These are phyloP conservation scores for Pachyseris speciosa DNA, from an alignment of 64 coral and sea anemone species.

Conservation along the genomic window DNA sequence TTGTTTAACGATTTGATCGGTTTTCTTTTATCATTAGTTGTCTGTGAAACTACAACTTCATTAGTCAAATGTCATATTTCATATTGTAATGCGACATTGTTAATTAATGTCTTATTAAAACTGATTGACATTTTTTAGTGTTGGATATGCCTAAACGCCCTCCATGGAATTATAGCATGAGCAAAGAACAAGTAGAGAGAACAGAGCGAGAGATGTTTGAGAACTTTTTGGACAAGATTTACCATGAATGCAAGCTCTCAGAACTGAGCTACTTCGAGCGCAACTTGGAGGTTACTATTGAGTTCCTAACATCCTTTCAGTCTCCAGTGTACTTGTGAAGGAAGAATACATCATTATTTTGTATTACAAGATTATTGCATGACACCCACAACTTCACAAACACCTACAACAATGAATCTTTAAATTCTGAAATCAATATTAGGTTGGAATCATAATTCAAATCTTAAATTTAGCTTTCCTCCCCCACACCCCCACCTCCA, in stretches of 20 bases:
- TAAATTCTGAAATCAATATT: no score
- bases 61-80: no score
- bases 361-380: no score
- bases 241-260: slow-evolving; percentile 60
- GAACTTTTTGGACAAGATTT: slow-evolving; percentile 82
- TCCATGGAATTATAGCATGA: slow-evolving; percentile 85
- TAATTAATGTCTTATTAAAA: background rate
- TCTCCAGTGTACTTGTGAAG: background rate
- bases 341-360: background rate
- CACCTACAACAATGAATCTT: no score
- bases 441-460: no score
- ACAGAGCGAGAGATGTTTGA: slow-evolving; percentile 80
- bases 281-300: slow-evolving; percentile 82
- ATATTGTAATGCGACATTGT: background rate
- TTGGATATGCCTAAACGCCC: slow-evolving; percentile 89
- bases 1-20: no score
- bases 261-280: slow-evolving; percentile 93
- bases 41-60: no score
- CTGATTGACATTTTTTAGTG: slow-evolving; percentile 53
- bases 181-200: slow-evolving; percentile 83
- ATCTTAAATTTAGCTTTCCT: no score
- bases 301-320: background rate
- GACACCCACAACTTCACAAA: background rate
- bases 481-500: no score
- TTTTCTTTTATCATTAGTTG: no score